Percentiles rank a stretch among this genome's conserved stretches.
These are phyloP conservation scores for Propithecus coquereli DNA, from an alignment of 2,113 vertebrate genomes.

Conservation along the genomic window DNA sequence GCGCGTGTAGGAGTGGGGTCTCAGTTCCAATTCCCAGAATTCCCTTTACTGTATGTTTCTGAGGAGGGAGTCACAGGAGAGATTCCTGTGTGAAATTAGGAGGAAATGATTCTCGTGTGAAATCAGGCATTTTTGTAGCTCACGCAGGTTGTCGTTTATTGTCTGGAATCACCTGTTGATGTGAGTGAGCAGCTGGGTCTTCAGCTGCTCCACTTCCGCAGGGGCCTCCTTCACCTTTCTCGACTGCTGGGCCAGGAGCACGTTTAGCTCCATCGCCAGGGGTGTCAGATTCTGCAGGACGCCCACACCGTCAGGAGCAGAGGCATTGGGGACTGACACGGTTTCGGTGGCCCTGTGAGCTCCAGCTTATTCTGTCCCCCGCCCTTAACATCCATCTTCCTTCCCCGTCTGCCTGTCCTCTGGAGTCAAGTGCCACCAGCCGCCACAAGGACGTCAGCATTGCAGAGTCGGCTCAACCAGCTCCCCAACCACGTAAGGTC, in stretches of 20 bases:
- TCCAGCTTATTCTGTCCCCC: neutral
- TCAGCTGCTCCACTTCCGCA: no score
- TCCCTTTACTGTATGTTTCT: neutral
- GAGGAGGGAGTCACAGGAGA: neutral
- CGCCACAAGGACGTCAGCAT: neutral
- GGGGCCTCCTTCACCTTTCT: neutral
- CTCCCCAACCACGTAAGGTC: neutral
- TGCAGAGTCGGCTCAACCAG: neutral
- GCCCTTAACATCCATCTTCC: neutral
- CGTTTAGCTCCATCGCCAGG: neutral
- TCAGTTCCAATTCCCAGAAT: neutral
- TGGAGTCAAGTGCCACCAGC: neutral
- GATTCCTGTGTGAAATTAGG: neutral
- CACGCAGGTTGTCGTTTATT: rapidly evolving
- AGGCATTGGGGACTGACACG: neutral
- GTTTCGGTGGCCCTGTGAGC: neutral
- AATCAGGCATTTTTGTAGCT: neutral
- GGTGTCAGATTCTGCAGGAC: neutral
- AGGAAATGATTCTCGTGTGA: neutral
- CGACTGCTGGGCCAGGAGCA: neutral
- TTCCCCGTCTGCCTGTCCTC: neutral
- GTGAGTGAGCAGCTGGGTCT: neutral
- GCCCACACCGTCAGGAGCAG: neutral
- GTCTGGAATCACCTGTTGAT: neutral
- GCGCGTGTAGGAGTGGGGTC: neutral